Conservation (phyloP, 2,797 vertebrate genomes). For the Brotula barbata region DNA sequence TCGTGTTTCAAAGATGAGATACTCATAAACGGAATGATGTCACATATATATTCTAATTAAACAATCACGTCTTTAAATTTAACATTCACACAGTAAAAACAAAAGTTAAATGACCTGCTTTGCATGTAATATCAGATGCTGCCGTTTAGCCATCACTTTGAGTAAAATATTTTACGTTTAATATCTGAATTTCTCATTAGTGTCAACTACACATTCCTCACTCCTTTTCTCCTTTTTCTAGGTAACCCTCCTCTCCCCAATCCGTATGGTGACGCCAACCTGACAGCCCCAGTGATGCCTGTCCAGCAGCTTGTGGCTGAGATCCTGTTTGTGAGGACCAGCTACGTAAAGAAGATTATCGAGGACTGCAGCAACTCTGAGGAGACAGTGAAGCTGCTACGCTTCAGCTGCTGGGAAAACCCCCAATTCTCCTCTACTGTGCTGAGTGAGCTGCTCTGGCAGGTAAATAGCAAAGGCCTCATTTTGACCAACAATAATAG, state of each 20-base stretch:
- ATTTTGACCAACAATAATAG: not conserved
- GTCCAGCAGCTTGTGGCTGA: slow-evolving; percentile 97
- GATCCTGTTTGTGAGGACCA: slow-evolving; percentile 97
- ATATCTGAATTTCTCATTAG: not conserved
- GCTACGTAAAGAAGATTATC: slow-evolving; percentile 99
- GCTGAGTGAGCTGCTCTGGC: slow-evolving; percentile 98
- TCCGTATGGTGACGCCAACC: slow-evolving; percentile 95
- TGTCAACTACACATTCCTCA: not conserved
- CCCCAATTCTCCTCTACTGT: slow-evolving; percentile 99
- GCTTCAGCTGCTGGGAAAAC: slow-evolving; percentile 99
- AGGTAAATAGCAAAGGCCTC: slow-evolving; percentile 78
- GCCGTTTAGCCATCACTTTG: too few species aligned
- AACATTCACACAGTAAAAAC: too few species aligned
- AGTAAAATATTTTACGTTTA: too few species aligned
- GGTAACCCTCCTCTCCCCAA: slow-evolving; percentile 97
- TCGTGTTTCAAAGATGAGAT: too few species aligned
- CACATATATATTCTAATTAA: too few species aligned
- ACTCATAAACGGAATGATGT: too few species aligned
- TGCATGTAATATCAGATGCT: too few species aligned
- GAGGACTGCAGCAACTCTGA: slow-evolving; percentile 99
- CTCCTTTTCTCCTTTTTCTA: slow-evolving; percentile 52
- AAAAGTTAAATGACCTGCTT: too few species aligned
- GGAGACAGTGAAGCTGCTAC: slow-evolving; percentile 96
- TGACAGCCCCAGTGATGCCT: slow-evolving; percentile 95
- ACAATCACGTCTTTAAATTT: too few species aligned